Evolutionary conservation across 2,797 vertebrate species (phyloP).

Genomic region (Gambusia yucatana): DNA sequence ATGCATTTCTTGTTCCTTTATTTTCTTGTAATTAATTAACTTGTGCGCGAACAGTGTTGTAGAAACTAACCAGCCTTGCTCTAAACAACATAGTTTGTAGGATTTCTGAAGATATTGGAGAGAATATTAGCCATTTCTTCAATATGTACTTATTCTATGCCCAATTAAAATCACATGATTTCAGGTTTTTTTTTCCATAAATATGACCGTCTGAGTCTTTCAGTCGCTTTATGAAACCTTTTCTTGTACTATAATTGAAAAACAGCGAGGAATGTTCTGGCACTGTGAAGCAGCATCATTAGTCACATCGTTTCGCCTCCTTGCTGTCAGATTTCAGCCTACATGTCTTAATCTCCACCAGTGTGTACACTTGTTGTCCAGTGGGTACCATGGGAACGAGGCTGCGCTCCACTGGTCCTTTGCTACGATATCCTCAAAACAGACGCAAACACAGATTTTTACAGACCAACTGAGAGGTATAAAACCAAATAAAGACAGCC

Average conservation of each 20-base stretch:
- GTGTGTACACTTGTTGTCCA: constrained; percentile 78
- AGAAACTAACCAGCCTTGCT: background rate
- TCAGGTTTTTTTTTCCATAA: background rate
- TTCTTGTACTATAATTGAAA: constrained; percentile 39
- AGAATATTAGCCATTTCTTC: background rate
- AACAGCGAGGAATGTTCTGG: constrained; percentile 65
- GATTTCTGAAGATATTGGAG: background rate
- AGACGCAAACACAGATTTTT: constrained; percentile 21
- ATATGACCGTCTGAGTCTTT: constrained; percentile 19
- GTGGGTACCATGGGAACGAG: constrained; percentile 65
- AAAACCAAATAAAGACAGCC: constrained; percentile 53
- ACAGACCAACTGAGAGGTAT: constrained; percentile 33
- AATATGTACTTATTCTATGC: background rate
- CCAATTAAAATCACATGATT: background rate
- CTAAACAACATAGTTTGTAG: background rate
- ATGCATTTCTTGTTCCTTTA: background rate
- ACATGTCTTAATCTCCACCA: constrained; percentile 57
- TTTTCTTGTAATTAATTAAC: background rate
- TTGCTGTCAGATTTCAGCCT: constrained; percentile 48
- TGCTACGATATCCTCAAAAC: constrained; percentile 43
- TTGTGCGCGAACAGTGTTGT: background rate
- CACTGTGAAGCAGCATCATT: constrained; percentile 33
- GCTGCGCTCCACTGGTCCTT: constrained; percentile 34
- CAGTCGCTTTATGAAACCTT: constrained; percentile 24
- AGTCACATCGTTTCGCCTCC: constrained; percentile 32